Evolutionary conservation across 1,140 invertebrate species (phyloP), one percentile per base, ranked within the genome.

Genomic region (Bombus superbus): DNA sequence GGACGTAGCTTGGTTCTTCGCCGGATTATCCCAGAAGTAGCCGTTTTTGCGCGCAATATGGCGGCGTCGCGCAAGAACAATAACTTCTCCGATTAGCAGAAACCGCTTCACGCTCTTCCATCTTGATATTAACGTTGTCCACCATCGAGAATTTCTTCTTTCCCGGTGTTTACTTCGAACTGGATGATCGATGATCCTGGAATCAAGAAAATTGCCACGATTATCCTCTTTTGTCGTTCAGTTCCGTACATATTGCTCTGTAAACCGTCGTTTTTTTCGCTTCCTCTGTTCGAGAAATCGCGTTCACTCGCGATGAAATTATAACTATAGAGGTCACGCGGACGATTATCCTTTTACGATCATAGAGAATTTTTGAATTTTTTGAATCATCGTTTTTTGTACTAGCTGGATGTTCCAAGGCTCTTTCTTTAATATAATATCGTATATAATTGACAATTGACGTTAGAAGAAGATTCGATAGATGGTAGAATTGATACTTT

Each of bases 11-110:
- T 72, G 88, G 83, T 90, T 88, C 90, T 88, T 78, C 78, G 57
- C 42, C 85, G 83, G 90, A 90, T 91, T 87, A 89, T 93, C 88
- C 81, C 38, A 68, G 71, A 82, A 89, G 86, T 71, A 59, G 73
- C 42, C 47, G 73, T 89, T 88, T 91, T 59, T 79, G 44, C 66
- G 75, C 42, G 59, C 59, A 81, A 74, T 71, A 86, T 81, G 84
- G 66, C 80, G 81, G 38, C 25, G 2, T 25, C 2, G 42, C 15
- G 53, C 38, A 44, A 59, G 47, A 80, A 62, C 22, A 15, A 25
- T 32, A 35, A 57, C 66, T 4, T 40, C 38, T 3, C 57, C 3
- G 64, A 53, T 32, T 47, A 42, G 40, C 47, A 62, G 38, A 40
- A 68, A 84, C 9, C 4, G 32, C 2, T 8, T 3, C 72, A 28